phyloP scores from a whole-genome alignment of 2,113 vertebrate species.

The Desmodus rotundus region DNA sequence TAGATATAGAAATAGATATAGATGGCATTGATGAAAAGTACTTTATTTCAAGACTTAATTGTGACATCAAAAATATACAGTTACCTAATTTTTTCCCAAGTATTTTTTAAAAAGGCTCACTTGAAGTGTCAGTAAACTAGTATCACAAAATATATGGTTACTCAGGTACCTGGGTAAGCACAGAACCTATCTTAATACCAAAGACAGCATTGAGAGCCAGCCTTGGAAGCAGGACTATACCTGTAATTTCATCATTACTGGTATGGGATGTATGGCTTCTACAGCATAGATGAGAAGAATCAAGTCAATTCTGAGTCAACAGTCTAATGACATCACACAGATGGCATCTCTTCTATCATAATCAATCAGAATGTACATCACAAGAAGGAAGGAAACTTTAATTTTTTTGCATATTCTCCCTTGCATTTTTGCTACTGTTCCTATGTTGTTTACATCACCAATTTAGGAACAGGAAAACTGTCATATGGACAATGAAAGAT shows the following conservation, averaged over 20 bases:
- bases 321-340: not conserved
- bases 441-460: not conserved
- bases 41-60: constrained; percentile 29
- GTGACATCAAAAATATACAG: not conserved
- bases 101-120: not conserved
- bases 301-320: not conserved
- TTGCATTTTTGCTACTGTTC: not conserved
- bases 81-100: not conserved
- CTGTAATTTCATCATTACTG: not conserved
- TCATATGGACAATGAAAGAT: not conserved
- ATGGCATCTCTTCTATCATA: not conserved
- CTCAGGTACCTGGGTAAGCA: not conserved
- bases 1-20: not conserved
- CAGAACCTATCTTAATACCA: not conserved
- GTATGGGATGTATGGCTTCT: not conserved
- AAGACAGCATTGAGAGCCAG: not conserved
- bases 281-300: not conserved
- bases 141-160: not conserved
- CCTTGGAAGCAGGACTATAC: not conserved
- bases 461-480: not conserved
- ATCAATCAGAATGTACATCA: not conserved
- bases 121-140: not conserved
- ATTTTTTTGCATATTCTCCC: not conserved
- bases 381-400: not conserved
- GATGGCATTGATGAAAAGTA: not conserved